Evolutionary conservation across 2,888 invertebrate genomes (phyloP), one percentile per base, ranked within the genome.

Genomic region (Sarcophaga rosellei): DNA sequence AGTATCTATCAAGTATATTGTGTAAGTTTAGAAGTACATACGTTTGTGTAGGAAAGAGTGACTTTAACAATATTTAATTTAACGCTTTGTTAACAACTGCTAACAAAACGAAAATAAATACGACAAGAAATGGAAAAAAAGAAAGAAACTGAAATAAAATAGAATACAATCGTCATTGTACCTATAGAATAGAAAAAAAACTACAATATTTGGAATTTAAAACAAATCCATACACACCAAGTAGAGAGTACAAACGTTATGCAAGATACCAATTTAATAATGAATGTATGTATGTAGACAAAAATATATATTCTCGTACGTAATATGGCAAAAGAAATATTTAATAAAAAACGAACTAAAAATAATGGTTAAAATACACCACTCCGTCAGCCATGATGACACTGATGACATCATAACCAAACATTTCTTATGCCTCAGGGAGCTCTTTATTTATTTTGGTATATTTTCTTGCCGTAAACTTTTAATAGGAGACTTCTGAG

Each of bases 21-120:
- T 35, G 35, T 35, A 35, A 35, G 35, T 35, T 35, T 35, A 35
- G 6, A 35, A 35, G 35, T 35, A 25, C 4, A 4, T 35, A 35
- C 1, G 35, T 20, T 10, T n/a, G 15, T 21, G 11, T 59, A 12
- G 25, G 59, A 65, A 20, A 35, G 47, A 20, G 3, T 15, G 35
- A 35, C 57, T 70, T 65, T 44, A 63, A 80, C 63, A 76, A 76
- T 61, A 81, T 84, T 84, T 85, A 77, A 77, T 74, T 85, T 85
- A 81, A 80, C 75, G 76, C 76, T 84, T 84, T 76, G 84, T 80
- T 80, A 84, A 80, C 75, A 69, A 82, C 44, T 70, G 45, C 70
- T 59, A 59, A 65, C 65, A 76, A 82, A 81, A 57, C 70, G 45
- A 70, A 81, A 75, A 57, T 65, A 63, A 70, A 76, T 76, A 70